Percentiles rank a stretch among this genome's conserved stretches.
These are phyloP conservation scores for Haplochromis vanheusdeni DNA, from an alignment of 2,113 vertebrate species.

Conservation along the genomic window DNA sequence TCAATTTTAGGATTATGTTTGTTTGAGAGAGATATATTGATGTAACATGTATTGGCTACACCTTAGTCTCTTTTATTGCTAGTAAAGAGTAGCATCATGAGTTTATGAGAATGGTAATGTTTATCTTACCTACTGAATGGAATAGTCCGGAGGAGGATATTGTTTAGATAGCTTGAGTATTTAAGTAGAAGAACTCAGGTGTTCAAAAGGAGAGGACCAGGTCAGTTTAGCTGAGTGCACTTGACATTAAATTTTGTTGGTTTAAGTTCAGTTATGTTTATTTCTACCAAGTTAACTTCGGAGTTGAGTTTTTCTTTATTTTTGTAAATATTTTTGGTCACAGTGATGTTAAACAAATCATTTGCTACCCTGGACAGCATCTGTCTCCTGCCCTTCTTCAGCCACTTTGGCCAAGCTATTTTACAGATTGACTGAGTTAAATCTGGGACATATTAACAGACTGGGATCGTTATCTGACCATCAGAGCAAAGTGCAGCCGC, in stretches of 20 bases:
- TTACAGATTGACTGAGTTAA: background rate
- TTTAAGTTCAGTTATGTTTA: background rate
- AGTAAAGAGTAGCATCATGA: background rate
- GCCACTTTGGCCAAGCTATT: background rate
- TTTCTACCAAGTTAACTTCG: background rate
- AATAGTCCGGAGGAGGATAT: background rate
- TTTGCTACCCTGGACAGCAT: background rate
- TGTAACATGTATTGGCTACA: background rate
- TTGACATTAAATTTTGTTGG: background rate
- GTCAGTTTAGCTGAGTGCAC: background rate
- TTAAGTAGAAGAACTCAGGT: background rate
- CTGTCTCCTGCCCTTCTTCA: background rate
- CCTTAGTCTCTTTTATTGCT: background rate
- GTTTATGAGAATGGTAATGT: background rate
- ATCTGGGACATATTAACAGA: background rate
- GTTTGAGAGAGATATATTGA: background rate
- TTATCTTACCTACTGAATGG: background rate
- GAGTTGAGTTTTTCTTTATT: background rate
- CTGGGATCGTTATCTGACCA: background rate
- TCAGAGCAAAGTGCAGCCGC: background rate
- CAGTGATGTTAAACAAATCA: background rate
- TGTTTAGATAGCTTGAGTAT: background rate
- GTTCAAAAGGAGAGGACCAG: background rate
- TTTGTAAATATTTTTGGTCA: background rate
- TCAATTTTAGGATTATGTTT: background rate